Conservation (phyloP, 2,797 vertebrate species). For the Neomorphus geoffroyi region DNA sequence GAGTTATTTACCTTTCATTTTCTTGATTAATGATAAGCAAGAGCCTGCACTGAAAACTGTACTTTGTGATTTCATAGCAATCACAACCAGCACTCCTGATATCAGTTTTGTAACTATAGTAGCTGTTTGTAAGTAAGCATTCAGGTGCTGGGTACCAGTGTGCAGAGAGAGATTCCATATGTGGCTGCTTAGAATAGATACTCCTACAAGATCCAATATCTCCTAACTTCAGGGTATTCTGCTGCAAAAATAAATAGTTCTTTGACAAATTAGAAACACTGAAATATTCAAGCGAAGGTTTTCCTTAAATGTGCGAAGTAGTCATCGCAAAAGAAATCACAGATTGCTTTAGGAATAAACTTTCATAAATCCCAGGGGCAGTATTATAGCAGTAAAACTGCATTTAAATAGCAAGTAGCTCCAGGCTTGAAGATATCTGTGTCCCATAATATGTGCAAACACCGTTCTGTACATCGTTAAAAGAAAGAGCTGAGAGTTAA, state of each 20-base stretch:
- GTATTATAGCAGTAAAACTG: background rate
- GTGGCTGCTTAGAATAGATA: slow-evolving; percentile 84
- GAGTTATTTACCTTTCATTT: background rate
- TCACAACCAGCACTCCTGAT: slow-evolving; percentile 89
- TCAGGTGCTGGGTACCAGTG: slow-evolving; percentile 89
- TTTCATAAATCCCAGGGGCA: background rate
- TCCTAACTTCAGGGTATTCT: slow-evolving; percentile 86
- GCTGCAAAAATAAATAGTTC: slow-evolving; percentile 62
- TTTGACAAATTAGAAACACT: background rate
- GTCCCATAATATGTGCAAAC: background rate
- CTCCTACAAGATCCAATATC: slow-evolving; percentile 89
- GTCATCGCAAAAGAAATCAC: background rate
- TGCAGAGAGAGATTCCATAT: slow-evolving; percentile 89
- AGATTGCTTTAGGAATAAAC: background rate
- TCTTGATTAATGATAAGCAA: background rate
- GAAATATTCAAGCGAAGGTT: background rate
- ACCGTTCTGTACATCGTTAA: background rate
- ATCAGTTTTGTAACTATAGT: slow-evolving; percentile 85
- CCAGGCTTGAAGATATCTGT: background rate
- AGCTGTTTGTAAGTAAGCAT: slow-evolving; percentile 88
- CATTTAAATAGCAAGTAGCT: background rate
- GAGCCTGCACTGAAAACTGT: background rate
- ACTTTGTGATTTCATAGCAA: slow-evolving; percentile 91
- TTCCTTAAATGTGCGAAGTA: background rate
- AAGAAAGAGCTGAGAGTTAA: background rate